phyloP scores from a whole-genome alignment of 2,113 vertebrate genomes.

The Arothron firmamentum region DNA sequence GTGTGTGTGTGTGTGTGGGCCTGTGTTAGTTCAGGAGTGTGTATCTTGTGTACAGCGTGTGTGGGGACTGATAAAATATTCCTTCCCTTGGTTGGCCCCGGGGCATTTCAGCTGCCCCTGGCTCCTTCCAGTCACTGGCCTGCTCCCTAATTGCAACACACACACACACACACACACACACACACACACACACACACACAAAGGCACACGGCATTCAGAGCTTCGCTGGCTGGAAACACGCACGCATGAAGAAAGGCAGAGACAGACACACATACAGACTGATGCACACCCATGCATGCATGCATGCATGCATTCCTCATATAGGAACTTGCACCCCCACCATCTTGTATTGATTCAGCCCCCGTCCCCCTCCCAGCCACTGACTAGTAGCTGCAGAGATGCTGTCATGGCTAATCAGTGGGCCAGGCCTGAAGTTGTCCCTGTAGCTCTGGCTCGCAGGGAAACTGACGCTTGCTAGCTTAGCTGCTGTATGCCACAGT shows the following conservation, averaged over 20 bases:
- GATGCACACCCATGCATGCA: conserved; percentile 68
- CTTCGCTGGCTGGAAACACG: conserved; percentile 61
- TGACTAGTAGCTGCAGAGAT: conserved; percentile 89
- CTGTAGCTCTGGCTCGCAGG: conserved; percentile 91
- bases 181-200: conserved; percentile 82
- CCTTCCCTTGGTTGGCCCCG: conserved; percentile 82
- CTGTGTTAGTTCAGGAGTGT: conserved; percentile 42
- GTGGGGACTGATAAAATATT: conserved; percentile 72
- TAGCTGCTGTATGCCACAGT: conserved; percentile 71
- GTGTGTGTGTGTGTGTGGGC: conserved; percentile 45
- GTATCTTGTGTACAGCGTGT: conserved; percentile 65
- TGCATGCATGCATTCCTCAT: conserved; percentile 57
- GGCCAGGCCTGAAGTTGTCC: conserved; percentile 86
- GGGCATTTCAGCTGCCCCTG: conserved; percentile 93
- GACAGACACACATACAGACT: conserved; percentile 49
- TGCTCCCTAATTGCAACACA: conserved; percentile 95
- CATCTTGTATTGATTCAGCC: conserved; percentile 60
- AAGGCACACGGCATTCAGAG: conserved; percentile 18
- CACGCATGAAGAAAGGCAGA: conserved; percentile 55
- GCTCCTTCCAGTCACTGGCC: conserved; percentile 91
- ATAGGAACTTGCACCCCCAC: conserved; percentile 50
- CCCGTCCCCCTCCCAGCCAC: conserved; percentile 67
- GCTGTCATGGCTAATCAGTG: conserved; percentile 95
- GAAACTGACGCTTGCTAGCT: conserved; percentile 59
- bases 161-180: conserved; percentile 78